A percentile compares a stretch with the other conserved stretches of the same genome.
phyloP scores from a whole-genome alignment of 2,888 invertebrate species.

The Noctua janthe region DNA sequence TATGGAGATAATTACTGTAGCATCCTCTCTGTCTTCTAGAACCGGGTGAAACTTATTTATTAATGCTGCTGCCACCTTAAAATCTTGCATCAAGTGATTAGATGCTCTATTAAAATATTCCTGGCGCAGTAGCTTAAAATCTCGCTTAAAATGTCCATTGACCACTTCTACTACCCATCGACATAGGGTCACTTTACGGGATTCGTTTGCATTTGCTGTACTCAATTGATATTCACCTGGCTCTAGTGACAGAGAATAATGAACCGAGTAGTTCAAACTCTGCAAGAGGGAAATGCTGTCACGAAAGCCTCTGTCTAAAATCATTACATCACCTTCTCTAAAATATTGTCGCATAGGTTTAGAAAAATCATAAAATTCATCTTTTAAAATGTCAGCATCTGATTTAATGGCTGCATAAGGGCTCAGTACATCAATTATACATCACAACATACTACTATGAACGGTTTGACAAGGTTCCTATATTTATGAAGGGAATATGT shows the following conservation, averaged over 20 bases:
- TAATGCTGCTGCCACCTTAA: constrained; percentile 32
- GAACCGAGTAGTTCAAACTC: background rate
- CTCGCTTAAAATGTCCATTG: constrained; percentile 38
- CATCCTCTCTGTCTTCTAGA: constrained; percentile 30
- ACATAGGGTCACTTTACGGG: constrained; percentile 28
- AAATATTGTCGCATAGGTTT: constrained; percentile 4
- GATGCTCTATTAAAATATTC: constrained; percentile 28
- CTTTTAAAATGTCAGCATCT: constrained; percentile 9
- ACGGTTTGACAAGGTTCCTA: constrained; percentile 13
- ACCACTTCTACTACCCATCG: constrained; percentile 24
- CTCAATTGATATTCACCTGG: constrained; percentile 8
- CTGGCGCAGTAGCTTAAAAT: constrained; percentile 41
- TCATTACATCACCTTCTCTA: constrained; percentile 9
- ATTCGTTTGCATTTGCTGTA: constrained; percentile 28
- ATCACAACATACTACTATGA: constrained; percentile 4
- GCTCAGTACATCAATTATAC: background rate
- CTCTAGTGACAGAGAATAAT: background rate
- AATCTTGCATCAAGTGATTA: constrained; percentile 24
- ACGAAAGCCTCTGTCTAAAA: constrained; percentile 7
- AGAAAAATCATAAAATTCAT: background rate
- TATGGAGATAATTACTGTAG: constrained; percentile 9
- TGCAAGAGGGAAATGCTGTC: background rate
- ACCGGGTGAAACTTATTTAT: constrained; percentile 28
- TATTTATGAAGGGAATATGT: background rate
- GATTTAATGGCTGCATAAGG: background rate